A percentile compares a stretch with the other conserved stretches of the same genome.
Conservation (phyloP, 2,113 vertebrate genomes). For the Rana temporaria region DNA sequence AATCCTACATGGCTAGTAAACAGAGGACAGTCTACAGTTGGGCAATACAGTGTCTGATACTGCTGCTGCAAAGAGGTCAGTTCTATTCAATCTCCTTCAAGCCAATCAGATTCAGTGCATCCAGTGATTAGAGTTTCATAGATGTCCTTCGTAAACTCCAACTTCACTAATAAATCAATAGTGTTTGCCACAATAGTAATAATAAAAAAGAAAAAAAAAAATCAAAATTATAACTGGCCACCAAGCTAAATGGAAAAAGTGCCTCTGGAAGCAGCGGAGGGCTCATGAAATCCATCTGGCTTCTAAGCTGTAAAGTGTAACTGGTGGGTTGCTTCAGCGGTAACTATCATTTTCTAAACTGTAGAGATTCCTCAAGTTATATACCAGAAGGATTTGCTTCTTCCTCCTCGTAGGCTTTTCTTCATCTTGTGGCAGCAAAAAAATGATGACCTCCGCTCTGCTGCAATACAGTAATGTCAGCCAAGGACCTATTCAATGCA, state of each 20-base stretch:
- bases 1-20: conserved; percentile 30
- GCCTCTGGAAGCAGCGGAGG: conserved; percentile 58
- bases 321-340: not conserved
- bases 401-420: not conserved
- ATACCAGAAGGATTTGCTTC: not conserved
- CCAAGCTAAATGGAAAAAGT: conserved; percentile 61
- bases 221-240: conserved; percentile 62
- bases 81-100: conserved; percentile 59
- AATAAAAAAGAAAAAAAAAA: conserved; percentile 43
- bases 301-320: not conserved
- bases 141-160: conserved; percentile 56
- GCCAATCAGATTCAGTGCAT: conserved; percentile 65
- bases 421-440: conserved; percentile 13
- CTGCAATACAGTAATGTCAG: not conserved
- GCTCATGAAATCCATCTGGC: conserved; percentile 44
- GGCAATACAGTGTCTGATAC: conserved; percentile 52
- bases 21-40: conserved; percentile 50
- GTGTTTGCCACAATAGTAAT: conserved; percentile 17
- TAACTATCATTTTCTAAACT: not conserved
- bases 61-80: conserved; percentile 56
- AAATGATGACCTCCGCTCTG: not conserved
- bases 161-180: conserved; percentile 50
- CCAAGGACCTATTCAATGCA: not conserved
- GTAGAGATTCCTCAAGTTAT: not conserved
- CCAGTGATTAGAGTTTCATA: conserved; percentile 52